Evolutionary conservation across 2,888 invertebrate species (phyloP), one percentile per base, ranked within the genome.

Genomic region (Caenorhabditis sulstoni): DNA sequence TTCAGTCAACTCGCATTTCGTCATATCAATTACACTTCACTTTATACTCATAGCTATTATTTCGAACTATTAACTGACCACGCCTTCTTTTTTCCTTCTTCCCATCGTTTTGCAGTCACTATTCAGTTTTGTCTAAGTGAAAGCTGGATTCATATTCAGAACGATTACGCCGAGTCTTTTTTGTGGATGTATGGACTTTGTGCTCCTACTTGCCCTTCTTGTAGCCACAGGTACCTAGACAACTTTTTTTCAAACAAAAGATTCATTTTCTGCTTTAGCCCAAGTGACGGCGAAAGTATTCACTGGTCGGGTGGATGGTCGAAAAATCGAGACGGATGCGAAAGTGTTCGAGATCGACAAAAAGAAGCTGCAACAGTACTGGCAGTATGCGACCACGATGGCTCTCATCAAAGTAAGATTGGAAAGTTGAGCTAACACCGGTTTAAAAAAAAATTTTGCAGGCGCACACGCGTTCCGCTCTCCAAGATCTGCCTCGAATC

Each of bases 321-420:
- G 45, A 61, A 75, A 75, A 39, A 65, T 75, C 39, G 74, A 68
- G 22, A 75, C 68, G n/a, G 71, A 66, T 8, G 45, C 80, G 2
- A 75, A 67, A 66, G 12, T 79, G 4, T 85, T 76, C 81, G 82
- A 83, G 39, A 52, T 87, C 18, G 78, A 87, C 73, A 81, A 85
- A 29, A 75, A 58, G 12, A 81, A 85, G 23, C 61, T 87, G 18
- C 80, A 81, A 22, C 82, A 82, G n/a, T 67, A 83, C 22, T 86
- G 84, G 84, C 83, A 86, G 53, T 71, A 78, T 37, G 85, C 81
- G 12, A 85, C 85, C 45, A 68, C 86, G 1, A 80, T 79, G 58
- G 81, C 81, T 14, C 57, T 86, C 9, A 80, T 87, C 12, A 86
- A 86, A 59, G 86, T 86, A 16, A 70, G 70, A 29, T 14, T 22